These are phyloP conservation scores for Lathamus discolor DNA, from an alignment of 2,113 vertebrate genomes.

Conservation along the genomic window DNA sequence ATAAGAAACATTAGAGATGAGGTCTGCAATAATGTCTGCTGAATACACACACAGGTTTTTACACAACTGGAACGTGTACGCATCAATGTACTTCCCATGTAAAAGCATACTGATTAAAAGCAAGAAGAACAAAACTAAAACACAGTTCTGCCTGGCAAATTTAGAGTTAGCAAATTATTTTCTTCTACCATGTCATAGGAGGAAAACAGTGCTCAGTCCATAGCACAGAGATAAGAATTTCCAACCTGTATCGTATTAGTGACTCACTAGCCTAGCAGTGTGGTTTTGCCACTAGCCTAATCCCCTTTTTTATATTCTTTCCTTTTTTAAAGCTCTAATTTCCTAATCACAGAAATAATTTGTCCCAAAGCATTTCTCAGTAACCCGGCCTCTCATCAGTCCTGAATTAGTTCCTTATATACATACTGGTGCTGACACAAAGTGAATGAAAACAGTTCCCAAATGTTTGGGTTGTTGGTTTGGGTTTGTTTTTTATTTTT, in stretches of 20 bases:
- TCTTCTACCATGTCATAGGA: background rate
- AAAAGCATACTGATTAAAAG: background rate
- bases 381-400: background rate
- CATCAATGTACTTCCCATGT: background rate
- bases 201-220: background rate
- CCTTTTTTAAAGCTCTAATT: background rate
- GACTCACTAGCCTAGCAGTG: background rate
- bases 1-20: background rate
- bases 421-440: background rate
- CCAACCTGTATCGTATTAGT: background rate
- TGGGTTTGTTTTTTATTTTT: background rate
- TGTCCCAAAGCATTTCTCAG: background rate
- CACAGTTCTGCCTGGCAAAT: background rate
- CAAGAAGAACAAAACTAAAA: background rate
- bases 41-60: background rate
- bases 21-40: background rate
- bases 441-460: background rate
- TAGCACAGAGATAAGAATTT: background rate
- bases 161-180: background rate
- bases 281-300: background rate
- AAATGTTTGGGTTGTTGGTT: background rate
- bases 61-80: background rate
- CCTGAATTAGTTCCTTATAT: background rate
- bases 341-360: background rate
- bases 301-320: background rate